phyloP scores from a whole-genome alignment of 2,888 invertebrate genomes.

The Elgonia sp. region DNA sequence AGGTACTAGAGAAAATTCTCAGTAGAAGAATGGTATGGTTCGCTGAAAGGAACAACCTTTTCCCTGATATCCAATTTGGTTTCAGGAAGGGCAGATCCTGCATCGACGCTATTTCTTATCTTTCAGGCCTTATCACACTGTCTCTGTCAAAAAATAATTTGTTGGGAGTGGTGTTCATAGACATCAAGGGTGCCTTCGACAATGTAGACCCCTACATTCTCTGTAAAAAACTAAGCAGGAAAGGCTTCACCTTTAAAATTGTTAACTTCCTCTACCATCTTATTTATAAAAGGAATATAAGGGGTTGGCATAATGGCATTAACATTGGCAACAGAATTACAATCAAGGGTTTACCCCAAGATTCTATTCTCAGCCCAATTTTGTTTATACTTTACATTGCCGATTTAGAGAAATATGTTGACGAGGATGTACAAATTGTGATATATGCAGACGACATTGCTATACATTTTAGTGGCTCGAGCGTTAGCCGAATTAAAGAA shows the following conservation, averaged over 20 bases:
- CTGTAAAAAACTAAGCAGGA: background rate
- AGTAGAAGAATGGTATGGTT: constrained; percentile 8
- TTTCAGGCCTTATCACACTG: too few species aligned
- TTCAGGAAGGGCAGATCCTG: background rate
- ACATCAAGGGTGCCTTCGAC: background rate
- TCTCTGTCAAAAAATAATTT: background rate
- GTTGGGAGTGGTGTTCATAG: background rate
- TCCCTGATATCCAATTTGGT: background rate
- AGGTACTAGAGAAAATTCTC: constrained; percentile 48
- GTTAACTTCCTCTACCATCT: background rate
- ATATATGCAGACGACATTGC: background rate
- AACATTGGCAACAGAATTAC: background rate
- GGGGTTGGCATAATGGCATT: background rate
- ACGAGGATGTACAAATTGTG: background rate
- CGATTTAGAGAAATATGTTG: background rate
- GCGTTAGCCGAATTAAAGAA: background rate
- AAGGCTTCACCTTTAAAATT: background rate
- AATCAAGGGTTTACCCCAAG: background rate
- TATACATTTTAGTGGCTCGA: too few species aligned
- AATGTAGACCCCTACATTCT: background rate
- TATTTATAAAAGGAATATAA: background rate
- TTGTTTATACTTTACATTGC: background rate
- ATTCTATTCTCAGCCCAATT: constrained; percentile 7
- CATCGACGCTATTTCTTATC: too few species aligned
- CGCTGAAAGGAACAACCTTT: background rate